These are phyloP conservation scores for Orthosia gothica DNA, from an alignment of 2,888 invertebrate genomes.

Conservation along the genomic window DNA sequence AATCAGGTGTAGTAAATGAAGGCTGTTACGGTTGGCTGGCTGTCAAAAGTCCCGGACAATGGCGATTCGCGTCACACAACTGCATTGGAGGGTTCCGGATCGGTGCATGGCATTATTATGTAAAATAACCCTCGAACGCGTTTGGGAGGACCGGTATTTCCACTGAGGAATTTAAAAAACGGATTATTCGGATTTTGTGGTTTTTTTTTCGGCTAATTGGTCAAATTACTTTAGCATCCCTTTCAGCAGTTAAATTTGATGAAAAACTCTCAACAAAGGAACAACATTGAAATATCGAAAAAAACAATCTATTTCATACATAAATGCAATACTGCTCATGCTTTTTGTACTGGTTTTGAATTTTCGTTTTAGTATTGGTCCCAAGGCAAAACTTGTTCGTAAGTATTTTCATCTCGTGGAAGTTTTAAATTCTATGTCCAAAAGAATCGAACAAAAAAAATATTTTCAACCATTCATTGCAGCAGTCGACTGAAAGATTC, in stretches of 20 bases:
- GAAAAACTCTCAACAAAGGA: background rate
- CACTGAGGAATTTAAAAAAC: background rate
- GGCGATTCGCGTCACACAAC: slow-evolving; percentile 74
- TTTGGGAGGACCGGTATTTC: slow-evolving; percentile 18
- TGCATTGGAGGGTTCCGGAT: slow-evolving; percentile 76
- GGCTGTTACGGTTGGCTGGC: slow-evolving; percentile 79
- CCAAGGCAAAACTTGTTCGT: background rate
- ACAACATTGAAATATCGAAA: background rate
- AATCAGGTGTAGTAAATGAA: slow-evolving; percentile 20
- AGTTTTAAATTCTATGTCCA: too few relatives aligned
- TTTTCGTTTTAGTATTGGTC: too few relatives aligned
- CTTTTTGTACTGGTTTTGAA: too few relatives aligned
- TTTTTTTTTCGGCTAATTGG: background rate
- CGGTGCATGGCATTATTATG: slow-evolving; percentile 76
- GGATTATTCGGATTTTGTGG: background rate
- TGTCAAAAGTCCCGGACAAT: slow-evolving; percentile 81
- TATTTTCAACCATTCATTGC: background rate
- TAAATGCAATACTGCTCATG: background rate
- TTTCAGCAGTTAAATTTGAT: background rate
- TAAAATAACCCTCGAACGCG: slow-evolving; percentile 65
- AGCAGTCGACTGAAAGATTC: slow-evolving; percentile 7
- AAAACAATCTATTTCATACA: background rate
- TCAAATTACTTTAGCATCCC: background rate
- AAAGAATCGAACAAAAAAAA: background rate
- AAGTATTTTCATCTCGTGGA: background rate